These are phyloP conservation scores for Ibycter americanus DNA, from an alignment of 2,797 vertebrate genomes.

Conservation along the genomic window DNA sequence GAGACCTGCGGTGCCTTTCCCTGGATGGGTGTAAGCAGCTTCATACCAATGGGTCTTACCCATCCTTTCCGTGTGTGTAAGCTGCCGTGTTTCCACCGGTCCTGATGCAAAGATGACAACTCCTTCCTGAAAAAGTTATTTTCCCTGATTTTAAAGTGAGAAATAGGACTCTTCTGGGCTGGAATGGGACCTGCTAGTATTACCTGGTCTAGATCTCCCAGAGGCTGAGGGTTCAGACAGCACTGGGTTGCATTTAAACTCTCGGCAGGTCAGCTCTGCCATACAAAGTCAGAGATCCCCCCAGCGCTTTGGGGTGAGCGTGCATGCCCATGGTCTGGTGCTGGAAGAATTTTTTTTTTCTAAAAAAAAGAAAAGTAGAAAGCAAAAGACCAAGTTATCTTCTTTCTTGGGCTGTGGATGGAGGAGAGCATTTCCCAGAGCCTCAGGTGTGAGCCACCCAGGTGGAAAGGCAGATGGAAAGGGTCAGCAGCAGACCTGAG, in stretches of 20 bases:
- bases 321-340: not conserved
- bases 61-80: not conserved
- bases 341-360: not conserved
- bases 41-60: not conserved
- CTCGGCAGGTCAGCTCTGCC: not conserved
- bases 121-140: not conserved
- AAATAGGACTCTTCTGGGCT: not conserved
- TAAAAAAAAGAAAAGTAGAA: fast-evolving
- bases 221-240: not conserved
- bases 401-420: not conserved
- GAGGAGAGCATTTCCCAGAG: not conserved
- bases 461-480: not conserved
- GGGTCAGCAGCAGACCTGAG: not conserved
- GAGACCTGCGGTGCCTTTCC: not conserved
- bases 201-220: not conserved
- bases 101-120: not conserved
- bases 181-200: not conserved
- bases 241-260: not conserved
- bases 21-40: not conserved
- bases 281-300: not conserved
- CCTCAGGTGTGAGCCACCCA: fast-evolving
- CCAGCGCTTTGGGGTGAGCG: not conserved
- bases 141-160: not conserved
- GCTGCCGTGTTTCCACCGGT: not conserved
- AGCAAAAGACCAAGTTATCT: not conserved